phyloP scores from a whole-genome alignment of 2,797 vertebrate genomes.

The Clarias pachynema region DNA sequence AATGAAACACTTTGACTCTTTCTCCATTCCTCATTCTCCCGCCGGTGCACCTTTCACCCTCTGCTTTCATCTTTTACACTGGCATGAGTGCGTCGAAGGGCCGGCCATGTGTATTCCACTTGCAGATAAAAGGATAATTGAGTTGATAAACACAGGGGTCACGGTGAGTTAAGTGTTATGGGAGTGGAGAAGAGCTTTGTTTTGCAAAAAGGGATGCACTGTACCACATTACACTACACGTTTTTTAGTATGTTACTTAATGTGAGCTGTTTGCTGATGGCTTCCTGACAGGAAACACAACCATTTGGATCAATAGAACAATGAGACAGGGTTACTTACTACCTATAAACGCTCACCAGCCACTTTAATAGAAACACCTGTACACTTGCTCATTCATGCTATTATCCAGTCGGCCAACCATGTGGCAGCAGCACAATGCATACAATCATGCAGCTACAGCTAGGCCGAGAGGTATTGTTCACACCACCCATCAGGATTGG shows the following conservation, averaged over 20 bases:
- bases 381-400: not conserved
- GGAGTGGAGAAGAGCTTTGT: slow-evolving; percentile 68
- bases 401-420: slow-evolving; percentile 5
- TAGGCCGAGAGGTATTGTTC: not conserved
- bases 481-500: not conserved
- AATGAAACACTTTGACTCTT: slow-evolving; percentile 80
- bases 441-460: not conserved
- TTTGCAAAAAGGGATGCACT: slow-evolving; percentile 57
- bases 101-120: slow-evolving; percentile 65
- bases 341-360: slow-evolving; percentile 2
- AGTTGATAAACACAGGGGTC: slow-evolving; percentile 77
- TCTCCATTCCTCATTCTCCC: slow-evolving; percentile 65
- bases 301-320: slow-evolving; percentile 65
- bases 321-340: slow-evolving; percentile 8
- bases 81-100: slow-evolving; percentile 68
- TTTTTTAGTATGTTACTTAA: slow-evolving; percentile 65
- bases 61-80: slow-evolving; percentile 79
- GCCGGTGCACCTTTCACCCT: slow-evolving; percentile 69
- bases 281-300: slow-evolving; percentile 64
- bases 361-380: slow-evolving; percentile 33
- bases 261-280: slow-evolving; percentile 58
- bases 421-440: not conserved
- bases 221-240: slow-evolving; percentile 64
- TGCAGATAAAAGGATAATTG: slow-evolving; percentile 81
- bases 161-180: slow-evolving; percentile 72